Conservation (phyloP, 2,888 invertebrate genomes). For the Blastobasis lacticolella region DNA sequence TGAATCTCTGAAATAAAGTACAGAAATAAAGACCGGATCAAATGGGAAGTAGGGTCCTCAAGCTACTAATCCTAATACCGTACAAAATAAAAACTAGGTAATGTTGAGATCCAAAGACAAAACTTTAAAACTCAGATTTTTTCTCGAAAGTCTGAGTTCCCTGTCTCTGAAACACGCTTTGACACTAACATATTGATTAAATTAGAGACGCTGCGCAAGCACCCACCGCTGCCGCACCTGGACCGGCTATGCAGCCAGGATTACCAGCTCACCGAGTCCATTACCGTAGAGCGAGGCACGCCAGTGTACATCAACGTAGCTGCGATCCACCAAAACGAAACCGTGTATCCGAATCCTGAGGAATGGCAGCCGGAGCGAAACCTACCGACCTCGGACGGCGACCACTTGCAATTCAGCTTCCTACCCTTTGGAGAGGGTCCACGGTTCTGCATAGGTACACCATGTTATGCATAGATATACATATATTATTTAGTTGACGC, state of each 20-base stretch:
- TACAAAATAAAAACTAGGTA: too few species aligned
- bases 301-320: conserved; percentile 46
- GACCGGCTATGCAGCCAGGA: conserved; percentile 38
- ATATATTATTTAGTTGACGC: too few species aligned
- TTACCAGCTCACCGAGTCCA: conserved; percentile 36
- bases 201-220: conserved; percentile 48
- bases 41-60: too few species aligned
- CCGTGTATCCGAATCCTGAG: conserved; percentile 39
- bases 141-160: conserved; percentile 3
- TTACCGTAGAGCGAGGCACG: conserved; percentile 37
- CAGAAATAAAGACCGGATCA: too few species aligned
- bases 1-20: too few species aligned
- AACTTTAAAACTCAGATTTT: neutral
- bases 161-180: neutral
- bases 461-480: too few species aligned
- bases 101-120: too few species aligned
- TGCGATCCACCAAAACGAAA: conserved; percentile 41
- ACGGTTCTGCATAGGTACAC: conserved; percentile 24
- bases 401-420: conserved; percentile 41
- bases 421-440: conserved; percentile 57
- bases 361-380: conserved; percentile 49
- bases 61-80: too few species aligned
- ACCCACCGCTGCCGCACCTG: conserved; percentile 37
- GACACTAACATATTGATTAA: neutral
- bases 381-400: conserved; percentile 27